Conservation (phyloP, 2,797 vertebrate genomes). For the Sternotherus odoratus region DNA sequence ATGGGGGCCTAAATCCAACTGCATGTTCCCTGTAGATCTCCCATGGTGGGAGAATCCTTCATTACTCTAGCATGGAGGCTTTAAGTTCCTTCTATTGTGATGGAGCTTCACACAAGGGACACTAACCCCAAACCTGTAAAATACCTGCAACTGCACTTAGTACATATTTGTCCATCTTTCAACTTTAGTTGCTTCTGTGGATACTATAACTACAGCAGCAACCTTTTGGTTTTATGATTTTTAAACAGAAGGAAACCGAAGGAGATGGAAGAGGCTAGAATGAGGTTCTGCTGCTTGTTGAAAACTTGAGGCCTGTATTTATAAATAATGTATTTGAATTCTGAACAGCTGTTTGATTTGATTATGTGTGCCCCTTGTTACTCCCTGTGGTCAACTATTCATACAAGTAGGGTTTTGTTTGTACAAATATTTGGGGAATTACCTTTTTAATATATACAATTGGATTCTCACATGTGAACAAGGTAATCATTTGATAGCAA, state of each 20-base stretch:
- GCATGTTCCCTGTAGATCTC: background rate
- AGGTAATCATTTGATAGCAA: accelerated
- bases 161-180: background rate
- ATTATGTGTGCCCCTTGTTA: background rate
- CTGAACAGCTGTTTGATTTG: background rate
- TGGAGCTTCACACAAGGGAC: background rate
- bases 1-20: background rate
- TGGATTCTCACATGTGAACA: background rate
- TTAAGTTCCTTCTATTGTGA: background rate
- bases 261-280: background rate
- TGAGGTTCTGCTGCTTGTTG: background rate
- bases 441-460: background rate
- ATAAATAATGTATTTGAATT: background rate
- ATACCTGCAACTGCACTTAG: background rate
- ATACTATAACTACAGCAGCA: background rate
- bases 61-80: background rate
- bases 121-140: background rate
- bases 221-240: background rate
- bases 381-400: background rate
- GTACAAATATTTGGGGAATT: background rate
- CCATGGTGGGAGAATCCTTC: background rate
- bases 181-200: background rate
- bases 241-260: background rate
- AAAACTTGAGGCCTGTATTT: background rate
- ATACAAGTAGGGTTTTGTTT: background rate